phyloP scores from a whole-genome alignment of 2,888 invertebrate species.

The Drosophila diplacantha region DNA sequence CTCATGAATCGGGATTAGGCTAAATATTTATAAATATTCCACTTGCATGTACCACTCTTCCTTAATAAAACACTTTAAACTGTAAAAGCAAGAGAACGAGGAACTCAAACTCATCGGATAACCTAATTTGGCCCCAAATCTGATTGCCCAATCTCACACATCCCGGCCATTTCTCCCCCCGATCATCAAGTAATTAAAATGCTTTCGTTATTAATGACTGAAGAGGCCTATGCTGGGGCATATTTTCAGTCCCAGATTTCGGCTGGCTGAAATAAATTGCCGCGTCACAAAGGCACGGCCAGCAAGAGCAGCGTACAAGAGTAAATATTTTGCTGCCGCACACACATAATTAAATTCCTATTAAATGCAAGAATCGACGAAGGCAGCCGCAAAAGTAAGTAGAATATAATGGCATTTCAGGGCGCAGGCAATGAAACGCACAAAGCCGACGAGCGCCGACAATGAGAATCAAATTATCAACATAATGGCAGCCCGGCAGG shows the following conservation, averaged over 20 bases:
- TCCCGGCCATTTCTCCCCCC: neutral
- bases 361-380: constrained; percentile 28
- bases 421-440: constrained; percentile 24
- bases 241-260: constrained; percentile 5
- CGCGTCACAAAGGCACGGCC: constrained; percentile 9
- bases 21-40: neutral
- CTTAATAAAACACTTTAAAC: neutral
- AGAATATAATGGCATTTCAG: constrained; percentile 29
- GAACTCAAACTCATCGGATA: neutral
- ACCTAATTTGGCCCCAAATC: neutral
- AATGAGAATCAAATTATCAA: constrained; percentile 46
- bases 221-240: constrained; percentile 1
- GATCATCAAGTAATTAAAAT: constrained; percentile 26
- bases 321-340: constrained; percentile 10
- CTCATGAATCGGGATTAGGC: too few relatives aligned
- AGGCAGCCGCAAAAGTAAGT: constrained; percentile 29
- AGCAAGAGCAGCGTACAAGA: constrained; percentile 4
- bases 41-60: too few relatives aligned
- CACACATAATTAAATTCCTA: constrained; percentile 37
- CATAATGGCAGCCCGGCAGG: constrained; percentile 26
- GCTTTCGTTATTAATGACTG: constrained; percentile 20
- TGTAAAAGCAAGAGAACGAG: neutral
- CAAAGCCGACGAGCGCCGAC: constrained; percentile 20
- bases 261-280: constrained; percentile 7
- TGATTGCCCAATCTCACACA: neutral